phyloP scores from a whole-genome alignment of 2,797 vertebrate genomes.

The Enteromius fasciolatus region DNA sequence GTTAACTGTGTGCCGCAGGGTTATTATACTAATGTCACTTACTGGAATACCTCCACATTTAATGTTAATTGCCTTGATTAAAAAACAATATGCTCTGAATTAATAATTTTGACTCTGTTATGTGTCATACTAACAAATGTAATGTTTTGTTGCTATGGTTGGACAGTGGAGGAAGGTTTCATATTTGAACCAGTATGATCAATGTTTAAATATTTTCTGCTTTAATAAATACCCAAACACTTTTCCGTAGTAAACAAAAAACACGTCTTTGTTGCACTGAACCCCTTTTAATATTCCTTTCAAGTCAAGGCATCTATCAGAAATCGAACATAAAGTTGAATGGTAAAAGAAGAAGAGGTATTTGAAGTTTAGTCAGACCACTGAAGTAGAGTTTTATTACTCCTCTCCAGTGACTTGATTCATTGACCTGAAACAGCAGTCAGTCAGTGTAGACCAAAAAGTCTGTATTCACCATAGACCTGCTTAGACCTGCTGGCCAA shows the following conservation, averaged over 20 bases:
- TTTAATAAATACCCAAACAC: neutral
- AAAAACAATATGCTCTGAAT: neutral
- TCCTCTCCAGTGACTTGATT: neutral
- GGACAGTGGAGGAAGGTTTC: neutral
- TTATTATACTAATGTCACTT: neutral
- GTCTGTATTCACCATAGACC: neutral
- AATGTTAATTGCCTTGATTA: neutral
- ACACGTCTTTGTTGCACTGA: neutral
- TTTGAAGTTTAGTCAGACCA: neutral
- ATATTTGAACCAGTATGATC: neutral
- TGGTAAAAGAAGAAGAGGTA: neutral
- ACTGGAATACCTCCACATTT: neutral
- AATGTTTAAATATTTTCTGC: neutral
- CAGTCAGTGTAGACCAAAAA: neutral
- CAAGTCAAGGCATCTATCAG: neutral
- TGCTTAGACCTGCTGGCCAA: neutral
- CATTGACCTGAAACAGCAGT: neutral
- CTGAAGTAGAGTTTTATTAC: neutral
- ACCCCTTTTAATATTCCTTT: neutral
- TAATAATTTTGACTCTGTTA: neutral
- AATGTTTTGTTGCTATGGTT: neutral
- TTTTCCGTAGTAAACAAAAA: neutral
- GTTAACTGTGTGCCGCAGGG: neutral
- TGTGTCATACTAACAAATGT: neutral
- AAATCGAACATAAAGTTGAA: neutral